Conservation (phyloP, 2,113 vertebrate genomes). For the Paralichthys olivaceus region DNA sequence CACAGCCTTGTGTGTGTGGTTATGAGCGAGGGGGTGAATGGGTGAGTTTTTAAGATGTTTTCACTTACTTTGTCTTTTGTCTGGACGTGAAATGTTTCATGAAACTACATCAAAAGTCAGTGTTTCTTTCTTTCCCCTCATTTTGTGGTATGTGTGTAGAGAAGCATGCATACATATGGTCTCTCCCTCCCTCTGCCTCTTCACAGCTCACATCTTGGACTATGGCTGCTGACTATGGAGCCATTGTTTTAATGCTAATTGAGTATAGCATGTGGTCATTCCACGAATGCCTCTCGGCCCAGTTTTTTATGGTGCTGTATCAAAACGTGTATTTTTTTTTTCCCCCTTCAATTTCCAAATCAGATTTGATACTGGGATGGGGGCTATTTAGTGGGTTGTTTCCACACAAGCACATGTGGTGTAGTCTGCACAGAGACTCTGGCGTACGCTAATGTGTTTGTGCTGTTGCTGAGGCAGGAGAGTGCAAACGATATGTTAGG, state of each 20-base stretch:
- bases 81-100: conserved; percentile 18
- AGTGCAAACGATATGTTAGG: conserved; percentile 1
- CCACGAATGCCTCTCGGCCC: conserved; percentile 56
- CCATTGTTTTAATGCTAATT: conserved; percentile 77
- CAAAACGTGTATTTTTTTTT: conserved; percentile 42
- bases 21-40: conserved; percentile 5
- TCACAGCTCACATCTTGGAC: conserved; percentile 43
- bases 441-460: conserved; percentile 56
- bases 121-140: background rate
- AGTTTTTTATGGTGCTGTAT: conserved; percentile 59
- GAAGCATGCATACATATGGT: conserved; percentile 6
- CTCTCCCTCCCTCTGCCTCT: conserved; percentile 16
- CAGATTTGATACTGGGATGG: conserved; percentile 56
- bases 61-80: background rate
- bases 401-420: conserved; percentile 40
- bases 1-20: background rate
- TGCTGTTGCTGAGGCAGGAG: conserved; percentile 10
- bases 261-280: conserved; percentile 69
- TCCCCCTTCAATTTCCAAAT: conserved; percentile 54
- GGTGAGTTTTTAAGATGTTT: conserved; percentile 19
- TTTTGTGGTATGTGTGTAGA: conserved; percentile 15
- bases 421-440: conserved; percentile 17
- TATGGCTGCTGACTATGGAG: conserved; percentile 58
- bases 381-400: conserved; percentile 44
- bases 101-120: conserved; percentile 27